Evolutionary conservation across 2,888 invertebrate species (phyloP), one percentile per base, ranked within the genome.

Genomic region (Erebia palarica): DNA sequence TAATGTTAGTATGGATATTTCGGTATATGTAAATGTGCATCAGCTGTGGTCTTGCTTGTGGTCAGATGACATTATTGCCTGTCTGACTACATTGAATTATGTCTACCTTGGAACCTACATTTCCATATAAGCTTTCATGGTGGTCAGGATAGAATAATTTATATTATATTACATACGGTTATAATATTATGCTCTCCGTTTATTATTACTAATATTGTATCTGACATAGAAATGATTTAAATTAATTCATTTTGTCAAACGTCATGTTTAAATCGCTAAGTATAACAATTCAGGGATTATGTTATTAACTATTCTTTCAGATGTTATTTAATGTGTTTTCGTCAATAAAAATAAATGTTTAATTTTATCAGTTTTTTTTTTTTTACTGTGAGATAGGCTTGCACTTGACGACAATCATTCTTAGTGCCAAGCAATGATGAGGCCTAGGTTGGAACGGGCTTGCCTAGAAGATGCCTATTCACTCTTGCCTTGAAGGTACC

Each of bases 41-140:
- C 59, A 65, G 47, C 44, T 61, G 70, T 14, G 60, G 70, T 27
- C 42, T 65, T 51, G 70, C 47, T 14, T 69, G 72, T 51, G 72
- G 72, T 69, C 42, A 36, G 63, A 11, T 69, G 72, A 63, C 61
- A 66, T 72, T 72, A 72, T 65, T 69, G 72, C 66, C 51, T 61
- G 66, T 72, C 72, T 69, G 65, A 47, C 69, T 63, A 69, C 72
- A 66, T 61, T 70, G 70, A 67, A 70, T 70, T 70, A 66, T 58
- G 67, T 70, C 66, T 63, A 66, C 70, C 49, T 70, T 49, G 66
- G 61, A 47, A 66, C 61, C 61, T 57, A 70, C 66, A 70, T 66
- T 70, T 70, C 61, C 70, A 70, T 47, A 51, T 36, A 51, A 16
- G 44, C 51, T 69, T 11, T 27, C n/a, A 18, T 1, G 55, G 9